These are phyloP conservation scores for Priocnemis perturbator DNA, from an alignment of 2,888 invertebrate species.

Conservation along the genomic window DNA sequence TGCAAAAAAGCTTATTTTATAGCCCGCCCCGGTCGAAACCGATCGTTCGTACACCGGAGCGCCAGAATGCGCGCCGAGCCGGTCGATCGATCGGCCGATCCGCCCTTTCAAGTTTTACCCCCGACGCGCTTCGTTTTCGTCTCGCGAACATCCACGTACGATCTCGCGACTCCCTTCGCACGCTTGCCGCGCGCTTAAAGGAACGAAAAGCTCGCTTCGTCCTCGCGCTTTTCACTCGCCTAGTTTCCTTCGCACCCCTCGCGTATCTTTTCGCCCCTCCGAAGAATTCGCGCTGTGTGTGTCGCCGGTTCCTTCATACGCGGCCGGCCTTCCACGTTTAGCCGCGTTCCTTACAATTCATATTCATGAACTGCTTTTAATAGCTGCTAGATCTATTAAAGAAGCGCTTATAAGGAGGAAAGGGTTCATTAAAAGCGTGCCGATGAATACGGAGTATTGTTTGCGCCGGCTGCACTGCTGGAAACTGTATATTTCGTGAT, in stretches of 20 bases:
- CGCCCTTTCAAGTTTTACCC: no score
- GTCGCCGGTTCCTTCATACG: not conserved
- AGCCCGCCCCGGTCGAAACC: no score
- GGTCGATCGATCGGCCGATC: no score
- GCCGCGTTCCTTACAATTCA: conserved; percentile 22
- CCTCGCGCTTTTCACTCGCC: not conserved
- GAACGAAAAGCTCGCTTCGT: not conserved
- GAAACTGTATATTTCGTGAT: not conserved
- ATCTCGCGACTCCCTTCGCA: no score
- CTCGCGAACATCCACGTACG: no score
- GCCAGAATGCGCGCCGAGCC: no score
- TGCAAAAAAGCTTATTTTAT: no score
- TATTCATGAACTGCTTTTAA: conserved; percentile 32
- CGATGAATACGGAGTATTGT: conserved; percentile 34
- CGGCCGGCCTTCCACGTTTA: not conserved
- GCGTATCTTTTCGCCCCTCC: not conserved
- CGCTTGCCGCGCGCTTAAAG: not conserved
- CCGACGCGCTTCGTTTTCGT: no score
- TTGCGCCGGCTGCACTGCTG: conserved; percentile 16
- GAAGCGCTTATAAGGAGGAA: conserved; percentile 33
- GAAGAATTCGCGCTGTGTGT: not conserved
- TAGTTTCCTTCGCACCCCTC: not conserved
- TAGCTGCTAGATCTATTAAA: conserved; percentile 34
- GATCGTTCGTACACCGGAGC: no score
- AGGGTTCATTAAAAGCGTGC: conserved; percentile 36